These are phyloP conservation scores for Luehdorfia chinensis DNA, from an alignment of 1,140 invertebrate species.

Conservation along the genomic window DNA sequence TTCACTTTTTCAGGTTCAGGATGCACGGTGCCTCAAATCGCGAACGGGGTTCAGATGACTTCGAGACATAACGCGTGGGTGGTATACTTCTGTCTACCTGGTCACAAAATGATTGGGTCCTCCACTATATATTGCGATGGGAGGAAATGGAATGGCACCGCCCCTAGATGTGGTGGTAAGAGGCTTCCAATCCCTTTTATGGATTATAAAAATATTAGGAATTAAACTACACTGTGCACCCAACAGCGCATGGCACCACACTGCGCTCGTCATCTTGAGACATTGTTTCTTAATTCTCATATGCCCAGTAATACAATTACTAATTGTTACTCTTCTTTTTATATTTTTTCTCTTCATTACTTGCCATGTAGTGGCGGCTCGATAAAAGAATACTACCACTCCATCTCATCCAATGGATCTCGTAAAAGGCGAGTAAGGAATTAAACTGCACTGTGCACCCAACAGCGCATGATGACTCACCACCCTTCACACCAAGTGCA, in stretches of 20 bases:
- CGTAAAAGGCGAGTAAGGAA: no score
- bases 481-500: no score
- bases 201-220: neutral
- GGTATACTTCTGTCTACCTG: conserved; percentile 81
- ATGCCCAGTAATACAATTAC: no score
- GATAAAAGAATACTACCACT: no score
- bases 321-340: neutral
- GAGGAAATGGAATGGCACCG: conserved; percentile 78
- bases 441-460: no score
- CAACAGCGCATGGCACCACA: no score
- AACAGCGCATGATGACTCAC: no score
- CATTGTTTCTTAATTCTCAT: no score
- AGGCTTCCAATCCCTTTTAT: conserved; percentile 9
- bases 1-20: conserved; percentile 53
- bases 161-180: conserved; percentile 80
- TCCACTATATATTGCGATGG: conserved; percentile 81
- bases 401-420: no score
- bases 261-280: no score
- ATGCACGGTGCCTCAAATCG: conserved; percentile 44
- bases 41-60: conserved; percentile 74
- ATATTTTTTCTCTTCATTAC: neutral
- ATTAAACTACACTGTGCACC: no score
- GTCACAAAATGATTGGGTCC: conserved; percentile 77
- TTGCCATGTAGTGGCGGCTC: no score
- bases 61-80: conserved; percentile 77